Percentiles rank a stretch among this genome's conserved stretches.
These are phyloP conservation scores for Piprites chloris DNA, from an alignment of 2,113 vertebrate genomes.

Conservation along the genomic window DNA sequence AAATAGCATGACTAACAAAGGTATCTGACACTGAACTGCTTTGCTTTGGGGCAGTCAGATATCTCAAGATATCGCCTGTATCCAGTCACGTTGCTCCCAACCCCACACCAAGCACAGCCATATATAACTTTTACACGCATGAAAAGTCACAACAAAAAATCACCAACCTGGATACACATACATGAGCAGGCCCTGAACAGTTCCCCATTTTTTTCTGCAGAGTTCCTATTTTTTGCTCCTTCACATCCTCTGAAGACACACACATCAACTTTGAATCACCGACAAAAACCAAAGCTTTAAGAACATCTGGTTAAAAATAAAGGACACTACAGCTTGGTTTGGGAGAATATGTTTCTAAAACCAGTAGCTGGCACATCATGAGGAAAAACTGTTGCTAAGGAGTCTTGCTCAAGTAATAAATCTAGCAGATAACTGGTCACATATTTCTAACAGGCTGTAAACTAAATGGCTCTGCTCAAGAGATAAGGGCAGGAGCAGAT, in stretches of 20 bases:
- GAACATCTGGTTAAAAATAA: background rate
- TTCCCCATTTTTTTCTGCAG: background rate
- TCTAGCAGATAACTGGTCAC: constrained; percentile 4
- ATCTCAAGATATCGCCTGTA: background rate
- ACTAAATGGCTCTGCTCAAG: constrained; percentile 16
- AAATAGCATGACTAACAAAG: constrained; percentile 2
- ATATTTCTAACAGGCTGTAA: constrained; percentile 41
- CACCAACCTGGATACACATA: background rate
- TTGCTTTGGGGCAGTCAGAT: background rate
- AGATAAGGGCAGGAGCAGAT: constrained; percentile 48
- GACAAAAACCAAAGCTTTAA: background rate
- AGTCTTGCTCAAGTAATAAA: constrained; percentile 4
- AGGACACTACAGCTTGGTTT: background rate
- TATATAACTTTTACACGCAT: background rate
- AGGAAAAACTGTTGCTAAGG: background rate
- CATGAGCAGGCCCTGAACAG: background rate
- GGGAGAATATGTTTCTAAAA: background rate
- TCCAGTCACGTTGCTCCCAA: fast-evolving
- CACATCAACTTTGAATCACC: background rate
- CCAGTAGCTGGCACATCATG: background rate
- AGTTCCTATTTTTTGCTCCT: background rate
- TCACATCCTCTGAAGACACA: background rate
- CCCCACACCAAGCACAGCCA: background rate
- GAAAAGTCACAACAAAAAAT: background rate
- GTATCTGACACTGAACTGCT: background rate